These are phyloP conservation scores for Smutsia temminckii DNA, from an alignment of 2,797 vertebrate species.

Conservation along the genomic window DNA sequence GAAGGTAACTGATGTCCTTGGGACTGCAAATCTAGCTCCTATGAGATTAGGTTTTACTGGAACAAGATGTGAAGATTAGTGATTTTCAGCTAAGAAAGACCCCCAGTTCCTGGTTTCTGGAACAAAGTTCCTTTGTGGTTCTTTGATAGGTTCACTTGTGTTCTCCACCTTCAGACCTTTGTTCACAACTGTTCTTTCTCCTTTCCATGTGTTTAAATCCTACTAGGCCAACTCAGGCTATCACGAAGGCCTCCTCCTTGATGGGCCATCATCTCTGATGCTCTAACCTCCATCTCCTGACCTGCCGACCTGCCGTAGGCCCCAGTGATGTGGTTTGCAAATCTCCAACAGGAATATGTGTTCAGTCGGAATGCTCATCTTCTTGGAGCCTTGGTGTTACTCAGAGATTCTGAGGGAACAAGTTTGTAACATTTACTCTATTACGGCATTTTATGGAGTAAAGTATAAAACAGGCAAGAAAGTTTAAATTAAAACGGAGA, in stretches of 20 bases:
- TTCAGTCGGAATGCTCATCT: not conserved
- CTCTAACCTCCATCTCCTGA: not conserved
- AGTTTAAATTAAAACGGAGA: not conserved
- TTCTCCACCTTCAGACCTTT: not conserved
- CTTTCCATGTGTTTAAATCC: not conserved
- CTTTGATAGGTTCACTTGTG: not conserved
- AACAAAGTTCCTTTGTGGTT: not conserved
- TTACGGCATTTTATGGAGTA: not conserved
- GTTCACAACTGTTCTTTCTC: not conserved
- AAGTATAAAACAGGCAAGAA: slow-evolving; percentile 17
- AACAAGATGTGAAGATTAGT: slow-evolving; percentile 47
- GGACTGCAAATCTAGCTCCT: slow-evolving; percentile 7
- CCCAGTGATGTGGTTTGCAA: not conserved
- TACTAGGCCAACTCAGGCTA: not conserved
- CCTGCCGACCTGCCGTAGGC: not conserved
- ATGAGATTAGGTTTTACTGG: slow-evolving; percentile 4
- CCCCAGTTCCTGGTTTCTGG: not conserved
- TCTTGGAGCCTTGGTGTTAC: not conserved
- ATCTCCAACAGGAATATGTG: not conserved
- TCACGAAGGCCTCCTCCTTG: not conserved
- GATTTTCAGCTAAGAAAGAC: slow-evolving; percentile 57
- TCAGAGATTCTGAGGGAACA: not conserved
- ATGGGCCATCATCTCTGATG: not conserved
- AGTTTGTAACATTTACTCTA: not conserved
- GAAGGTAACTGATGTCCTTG: slow-evolving; percentile 52